Evolutionary conservation across 2,797 vertebrate genomes (phyloP).

Genomic region (Macropus fuliginosus): DNA sequence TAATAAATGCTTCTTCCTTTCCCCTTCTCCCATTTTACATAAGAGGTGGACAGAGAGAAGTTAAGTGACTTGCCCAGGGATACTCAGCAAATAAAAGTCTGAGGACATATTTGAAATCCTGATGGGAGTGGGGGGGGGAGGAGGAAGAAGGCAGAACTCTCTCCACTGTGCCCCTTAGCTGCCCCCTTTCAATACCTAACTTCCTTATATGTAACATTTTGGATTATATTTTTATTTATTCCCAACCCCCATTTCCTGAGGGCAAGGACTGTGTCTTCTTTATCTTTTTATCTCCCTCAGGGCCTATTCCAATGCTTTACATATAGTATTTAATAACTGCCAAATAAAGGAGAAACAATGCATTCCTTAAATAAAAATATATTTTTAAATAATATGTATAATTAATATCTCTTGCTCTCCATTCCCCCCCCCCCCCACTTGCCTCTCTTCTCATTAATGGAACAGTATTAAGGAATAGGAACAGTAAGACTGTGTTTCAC

Average conservation of each 20-base stretch:
- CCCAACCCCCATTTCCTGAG: neutral
- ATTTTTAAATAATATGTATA: neutral
- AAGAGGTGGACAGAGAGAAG: neutral
- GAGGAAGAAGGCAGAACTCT: neutral
- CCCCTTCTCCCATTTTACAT: neutral
- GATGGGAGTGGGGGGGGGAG: neutral
- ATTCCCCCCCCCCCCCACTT: neutral
- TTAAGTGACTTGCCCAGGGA: neutral
- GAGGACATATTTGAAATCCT: neutral
- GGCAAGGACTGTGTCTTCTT: neutral
- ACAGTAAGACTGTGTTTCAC: neutral
- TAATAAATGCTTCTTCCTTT: neutral
- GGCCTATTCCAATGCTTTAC: neutral
- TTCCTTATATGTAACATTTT: neutral
- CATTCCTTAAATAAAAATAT: neutral
- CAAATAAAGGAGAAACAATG: slow-evolving; percentile 2
- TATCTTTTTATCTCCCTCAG: neutral
- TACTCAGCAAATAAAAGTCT: neutral
- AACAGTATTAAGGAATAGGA: neutral
- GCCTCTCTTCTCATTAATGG: neutral
- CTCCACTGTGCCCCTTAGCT: neutral
- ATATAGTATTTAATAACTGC: neutral
- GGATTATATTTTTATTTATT: neutral
- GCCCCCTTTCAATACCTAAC: neutral
- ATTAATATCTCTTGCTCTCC: neutral